Evolutionary conservation across 2,113 vertebrate genomes (phyloP), one percentile per base, ranked within the genome.

Genomic region (Oryzias woworae): DNA sequence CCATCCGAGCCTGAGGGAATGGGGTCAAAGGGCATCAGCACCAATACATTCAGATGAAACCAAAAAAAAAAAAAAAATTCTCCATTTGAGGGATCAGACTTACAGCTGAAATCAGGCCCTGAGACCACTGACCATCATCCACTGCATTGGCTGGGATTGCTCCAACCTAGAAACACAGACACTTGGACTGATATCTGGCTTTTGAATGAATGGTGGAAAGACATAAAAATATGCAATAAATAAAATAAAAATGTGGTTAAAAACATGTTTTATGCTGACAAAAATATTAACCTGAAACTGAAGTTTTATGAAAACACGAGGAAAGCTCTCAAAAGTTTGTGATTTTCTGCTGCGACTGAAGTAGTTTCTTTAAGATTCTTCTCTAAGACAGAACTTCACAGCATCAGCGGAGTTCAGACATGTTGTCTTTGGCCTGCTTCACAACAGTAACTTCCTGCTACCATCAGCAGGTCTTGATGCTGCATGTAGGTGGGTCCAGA

Each of bases 101-200:
- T 88, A 99, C 97, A 0, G 97, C 97, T 71, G 97, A 99, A 89
- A 99, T 99, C 50, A 99, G 95, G 22, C 97, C 97, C 82, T 99
- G 97, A 75, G 97, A 98, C 97, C 97, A 99, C 88, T 99, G 97
- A 5, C 97, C 97, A 28, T 99, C 97, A 55, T 99, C 96, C 71
- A 96, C 92, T 0, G 96, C 95, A 0, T 98, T 99, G 76, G 97
- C 96, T 22, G 93, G 95, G 68, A 94, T 96, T 5, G 96, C 94
- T 0, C 96, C 96, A 53, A 99, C 97, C 97, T 98, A 82, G 1
- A 66, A 75, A 72, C 0, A 56, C 50, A 70, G 16, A 7, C 56
- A 48, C 18, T 48, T 20, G n/a, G 17, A 47, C 45, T 47, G 16
- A 36, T 46, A 67, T 17, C 13, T 36, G 36, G 2, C 16, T 65